A percentile compares a stretch with the other conserved stretches of the same genome.
Conservation (phyloP, 2,797 vertebrate genomes). For the Danio jaintianensis region DNA sequence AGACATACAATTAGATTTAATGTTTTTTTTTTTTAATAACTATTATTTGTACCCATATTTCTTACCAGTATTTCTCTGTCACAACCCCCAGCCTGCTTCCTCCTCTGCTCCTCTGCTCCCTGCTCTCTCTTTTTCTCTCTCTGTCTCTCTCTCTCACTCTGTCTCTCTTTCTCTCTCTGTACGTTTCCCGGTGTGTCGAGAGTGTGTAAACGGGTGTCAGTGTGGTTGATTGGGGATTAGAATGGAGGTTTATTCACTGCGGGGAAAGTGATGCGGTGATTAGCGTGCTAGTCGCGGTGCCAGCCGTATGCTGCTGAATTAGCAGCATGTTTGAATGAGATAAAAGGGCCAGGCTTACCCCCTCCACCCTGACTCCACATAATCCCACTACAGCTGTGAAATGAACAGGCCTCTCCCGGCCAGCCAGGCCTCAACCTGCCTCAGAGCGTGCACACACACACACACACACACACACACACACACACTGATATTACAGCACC, state of each 20-base stretch:
- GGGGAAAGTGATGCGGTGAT: constrained; percentile 89
- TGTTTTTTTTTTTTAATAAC: background rate
- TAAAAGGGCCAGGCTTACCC: constrained; percentile 88
- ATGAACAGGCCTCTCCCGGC: constrained; percentile 74
- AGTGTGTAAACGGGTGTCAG: constrained; percentile 83
- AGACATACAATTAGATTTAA: background rate
- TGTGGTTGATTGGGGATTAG: constrained; percentile 87
- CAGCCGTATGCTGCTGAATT: constrained; percentile 89
- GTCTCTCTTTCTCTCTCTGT: constrained; percentile 42
- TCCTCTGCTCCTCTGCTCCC: constrained; percentile 24
- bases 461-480: constrained; percentile 46
- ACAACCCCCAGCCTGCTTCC: background rate
- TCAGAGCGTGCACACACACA: constrained; percentile 33
- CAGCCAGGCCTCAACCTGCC: constrained; percentile 56
- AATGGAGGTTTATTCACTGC: constrained; percentile 88
- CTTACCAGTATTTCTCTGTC: background rate
- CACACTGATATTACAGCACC: constrained; percentile 25
- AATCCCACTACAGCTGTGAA: constrained; percentile 94
- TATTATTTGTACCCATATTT: background rate
- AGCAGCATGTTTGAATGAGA: constrained; percentile 95
- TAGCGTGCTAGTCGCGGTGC: constrained; percentile 81
- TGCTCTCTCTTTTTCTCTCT: background rate
- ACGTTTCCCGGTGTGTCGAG: constrained; percentile 49
- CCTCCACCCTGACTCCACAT: constrained; percentile 80
- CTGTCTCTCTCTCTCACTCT: constrained; percentile 10